Conservation (phyloP, 2,113 vertebrate species). For the Trinectes maculatus region DNA sequence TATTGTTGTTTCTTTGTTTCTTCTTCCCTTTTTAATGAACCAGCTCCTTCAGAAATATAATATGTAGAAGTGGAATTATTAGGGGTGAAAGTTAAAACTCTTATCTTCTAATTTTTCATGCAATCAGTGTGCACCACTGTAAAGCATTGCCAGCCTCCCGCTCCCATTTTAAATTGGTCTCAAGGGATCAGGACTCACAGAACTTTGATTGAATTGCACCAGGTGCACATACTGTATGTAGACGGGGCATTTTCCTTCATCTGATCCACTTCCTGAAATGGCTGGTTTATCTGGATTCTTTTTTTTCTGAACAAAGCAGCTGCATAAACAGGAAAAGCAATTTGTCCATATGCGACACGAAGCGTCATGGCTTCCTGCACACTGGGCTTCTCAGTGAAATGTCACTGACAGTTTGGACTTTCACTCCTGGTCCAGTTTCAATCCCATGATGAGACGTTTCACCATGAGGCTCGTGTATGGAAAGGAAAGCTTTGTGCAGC, state of each 20-base stretch:
- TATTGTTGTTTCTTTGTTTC: too few species aligned
- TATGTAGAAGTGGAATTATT: neutral
- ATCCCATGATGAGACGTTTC: slow-evolving; percentile 42
- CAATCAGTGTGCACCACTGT: slow-evolving; percentile 15
- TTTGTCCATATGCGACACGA: slow-evolving; percentile 66
- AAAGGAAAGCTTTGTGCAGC: slow-evolving; percentile 40
- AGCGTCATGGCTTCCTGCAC: slow-evolving; percentile 57
- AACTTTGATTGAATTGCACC: slow-evolving; percentile 55
- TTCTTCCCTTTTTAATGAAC: too few species aligned
- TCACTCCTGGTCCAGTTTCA: slow-evolving; percentile 38
- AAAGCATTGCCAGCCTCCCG: slow-evolving; percentile 29
- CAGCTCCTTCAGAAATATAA: too few species aligned
- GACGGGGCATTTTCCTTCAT: slow-evolving; percentile 49
- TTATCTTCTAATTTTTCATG: slow-evolving; percentile 8
- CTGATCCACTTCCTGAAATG: slow-evolving; percentile 57
- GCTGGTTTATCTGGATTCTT: slow-evolving; percentile 69
- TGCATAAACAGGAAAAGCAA: slow-evolving; percentile 76
- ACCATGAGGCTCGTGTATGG: slow-evolving; percentile 26
- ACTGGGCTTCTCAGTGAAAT: slow-evolving; percentile 53
- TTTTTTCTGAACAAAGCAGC: slow-evolving; percentile 65
- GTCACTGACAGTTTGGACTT: slow-evolving; percentile 62
- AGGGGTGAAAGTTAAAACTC: too few species aligned
- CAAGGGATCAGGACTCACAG: slow-evolving; percentile 32
- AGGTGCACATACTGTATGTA: slow-evolving; percentile 66
- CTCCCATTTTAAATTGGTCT: slow-evolving; percentile 29